These are phyloP conservation scores for Solea senegalensis DNA, from an alignment of 2,113 vertebrate species.

Conservation along the genomic window DNA sequence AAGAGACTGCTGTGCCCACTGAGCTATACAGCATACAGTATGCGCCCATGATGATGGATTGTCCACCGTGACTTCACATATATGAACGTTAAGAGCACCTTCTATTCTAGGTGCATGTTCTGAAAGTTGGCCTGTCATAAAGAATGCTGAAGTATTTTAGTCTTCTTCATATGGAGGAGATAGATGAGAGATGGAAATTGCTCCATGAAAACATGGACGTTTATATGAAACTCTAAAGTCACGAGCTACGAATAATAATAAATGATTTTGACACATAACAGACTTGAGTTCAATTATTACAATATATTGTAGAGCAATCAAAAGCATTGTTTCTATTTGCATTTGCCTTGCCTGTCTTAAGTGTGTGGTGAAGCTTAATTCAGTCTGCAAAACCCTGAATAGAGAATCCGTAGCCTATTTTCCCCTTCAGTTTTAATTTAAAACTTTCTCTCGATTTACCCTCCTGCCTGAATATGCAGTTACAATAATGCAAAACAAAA, in stretches of 20 bases:
- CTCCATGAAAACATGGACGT: no score
- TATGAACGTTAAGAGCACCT: slow-evolving; percentile 61
- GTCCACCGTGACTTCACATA: slow-evolving; percentile 55
- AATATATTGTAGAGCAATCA: not conserved
- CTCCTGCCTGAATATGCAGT: no score
- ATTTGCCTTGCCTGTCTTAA: no score
- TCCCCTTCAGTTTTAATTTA: no score
- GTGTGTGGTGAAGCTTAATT: no score
- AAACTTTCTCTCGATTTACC: no score
- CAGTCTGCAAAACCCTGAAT: no score
- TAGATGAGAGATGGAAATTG: not conserved
- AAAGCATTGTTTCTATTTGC: not conserved
- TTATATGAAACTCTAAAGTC: no score
- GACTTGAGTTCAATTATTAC: not conserved
- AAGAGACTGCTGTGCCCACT: slow-evolving; percentile 63
- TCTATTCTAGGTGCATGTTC: slow-evolving; percentile 58
- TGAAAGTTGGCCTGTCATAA: slow-evolving; percentile 42
- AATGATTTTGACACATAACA: no score
- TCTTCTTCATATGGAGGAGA: slow-evolving; percentile 27
- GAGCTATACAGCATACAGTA: slow-evolving; percentile 68
- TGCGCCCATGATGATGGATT: slow-evolving; percentile 65
- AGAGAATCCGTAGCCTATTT: no score
- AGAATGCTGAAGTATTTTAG: slow-evolving; percentile 22
- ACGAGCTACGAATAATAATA: no score
- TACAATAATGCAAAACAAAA: no score